Conservation (phyloP, 2,113 vertebrate species). For the Ictalurus punctatus region DNA sequence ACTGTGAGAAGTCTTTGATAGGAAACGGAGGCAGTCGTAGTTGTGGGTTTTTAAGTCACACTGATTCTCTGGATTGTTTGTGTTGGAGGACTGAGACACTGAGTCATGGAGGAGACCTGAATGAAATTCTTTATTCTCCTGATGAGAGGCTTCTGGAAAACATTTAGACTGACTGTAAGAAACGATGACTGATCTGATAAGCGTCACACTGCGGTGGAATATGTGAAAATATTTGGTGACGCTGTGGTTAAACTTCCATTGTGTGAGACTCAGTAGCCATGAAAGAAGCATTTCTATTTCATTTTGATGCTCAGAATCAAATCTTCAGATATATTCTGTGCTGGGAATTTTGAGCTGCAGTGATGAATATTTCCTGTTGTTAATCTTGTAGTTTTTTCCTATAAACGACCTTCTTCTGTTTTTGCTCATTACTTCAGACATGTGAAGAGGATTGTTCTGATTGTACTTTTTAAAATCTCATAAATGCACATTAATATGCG, state of each 20-base stretch:
- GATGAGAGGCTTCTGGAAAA: slow-evolving; percentile 26
- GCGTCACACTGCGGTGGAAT: neutral
- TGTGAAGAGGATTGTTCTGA: neutral
- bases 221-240: neutral
- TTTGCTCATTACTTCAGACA: neutral
- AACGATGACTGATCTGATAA: neutral
- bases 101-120: slow-evolving; percentile 23
- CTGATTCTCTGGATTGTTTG: slow-evolving; percentile 28
- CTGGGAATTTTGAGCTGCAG: neutral
- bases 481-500: neutral
- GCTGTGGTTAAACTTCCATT: neutral
- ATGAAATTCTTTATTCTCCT: slow-evolving; percentile 29
- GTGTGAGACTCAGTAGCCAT: neutral
- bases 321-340: neutral
- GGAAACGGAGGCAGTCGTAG: slow-evolving; percentile 56
- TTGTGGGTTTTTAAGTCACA: slow-evolving; percentile 56
- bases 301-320: neutral
- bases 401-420: neutral
- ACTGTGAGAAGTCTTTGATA: slow-evolving; percentile 39
- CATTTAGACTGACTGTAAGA: neutral
- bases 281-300: neutral
- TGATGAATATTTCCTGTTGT: neutral
- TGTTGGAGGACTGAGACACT: neutral
- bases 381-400: neutral
- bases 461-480: neutral